Evolutionary conservation across 2,797 vertebrate genomes (phyloP), one percentile per base, ranked within the genome.

Genomic region (Rhinophrynus dorsalis): DNA sequence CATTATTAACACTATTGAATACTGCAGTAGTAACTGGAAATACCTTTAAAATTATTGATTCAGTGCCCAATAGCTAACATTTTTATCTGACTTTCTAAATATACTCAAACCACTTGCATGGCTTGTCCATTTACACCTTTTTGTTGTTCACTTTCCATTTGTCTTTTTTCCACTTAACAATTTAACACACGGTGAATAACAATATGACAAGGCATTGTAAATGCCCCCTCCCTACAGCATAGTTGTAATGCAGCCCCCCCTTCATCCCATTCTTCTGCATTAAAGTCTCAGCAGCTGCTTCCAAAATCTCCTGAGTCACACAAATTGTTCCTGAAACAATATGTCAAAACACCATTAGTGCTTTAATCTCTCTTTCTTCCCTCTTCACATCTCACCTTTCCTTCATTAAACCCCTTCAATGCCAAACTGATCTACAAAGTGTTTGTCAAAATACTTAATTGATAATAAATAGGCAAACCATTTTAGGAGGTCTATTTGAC

Each of bases 271-370:
- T 67, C 65, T 68, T 62, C 60, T 59, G 3, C 17, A 35, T 64
- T 61, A 23, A 57, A 8, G 68, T 77, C 72, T 67, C 32, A 52
- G 62, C 79, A 85, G 81, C 80, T 84, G 80, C 62, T 79, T 65
- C 68, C 32, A 0, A 1, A 57, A 24, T 52, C 76, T 78, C 76
- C 67, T 9, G 1, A 60, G 45, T 64, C 9, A 6, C 56, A 55
- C 55, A 59, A 64, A 76, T 75, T 52, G 58, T 64, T 80, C 54
- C 62, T 59, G 57, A 79, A 73, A 45, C 50, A 10, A 29, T 30
- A 67, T 1, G 58, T 76, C 78, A 75, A 76, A 79, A 62, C 75
- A 61, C 74, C 82, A 71, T 68, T 40, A 80, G 68, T 11, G 8
- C 42, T 20, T 35, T 66, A 58, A 48, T 67, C 61, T 66, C 42